phyloP scores from a whole-genome alignment of 92 coral and sea anemone species.

The Heliopora coerulea region DNA sequence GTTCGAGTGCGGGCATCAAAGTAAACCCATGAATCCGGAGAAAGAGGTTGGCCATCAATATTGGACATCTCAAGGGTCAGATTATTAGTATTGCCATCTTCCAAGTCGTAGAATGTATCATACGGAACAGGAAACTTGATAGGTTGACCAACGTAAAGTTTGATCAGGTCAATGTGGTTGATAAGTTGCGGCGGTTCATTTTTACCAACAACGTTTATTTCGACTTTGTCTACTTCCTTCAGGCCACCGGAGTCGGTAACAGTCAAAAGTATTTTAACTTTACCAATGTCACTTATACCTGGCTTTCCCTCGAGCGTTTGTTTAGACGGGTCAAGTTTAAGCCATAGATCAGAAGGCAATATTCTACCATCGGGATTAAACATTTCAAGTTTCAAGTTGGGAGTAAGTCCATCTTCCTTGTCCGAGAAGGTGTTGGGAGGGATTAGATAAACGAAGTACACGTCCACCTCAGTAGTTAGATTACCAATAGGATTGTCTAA shows the following conservation, averaged over 20 bases:
- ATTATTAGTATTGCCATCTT: constrained; percentile 62
- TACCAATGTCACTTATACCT: constrained; percentile 38
- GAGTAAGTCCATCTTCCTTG: constrained; percentile 71
- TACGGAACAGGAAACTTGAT: constrained; percentile 50
- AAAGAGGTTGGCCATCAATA: constrained; percentile 18
- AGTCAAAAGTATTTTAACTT: background rate
- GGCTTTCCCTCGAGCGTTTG: constrained; percentile 80
- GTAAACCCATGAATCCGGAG: constrained; percentile 56
- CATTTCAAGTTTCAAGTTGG: constrained; percentile 56
- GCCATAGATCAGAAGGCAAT: constrained; percentile 67
- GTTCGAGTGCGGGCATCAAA: constrained; percentile 49
- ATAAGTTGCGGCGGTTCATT: constrained; percentile 34
- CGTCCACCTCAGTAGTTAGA: constrained; percentile 54
- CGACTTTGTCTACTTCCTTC: background rate
- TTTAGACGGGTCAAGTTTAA: constrained; percentile 49
- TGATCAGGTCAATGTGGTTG: constrained; percentile 38
- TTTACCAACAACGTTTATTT: background rate
- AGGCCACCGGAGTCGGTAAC: constrained; percentile 4
- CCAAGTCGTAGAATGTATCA: constrained; percentile 58
- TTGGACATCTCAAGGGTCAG: constrained; percentile 46
- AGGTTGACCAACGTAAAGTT: constrained; percentile 57
- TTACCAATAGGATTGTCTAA: constrained; percentile 31
- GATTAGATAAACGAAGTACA: constrained; percentile 51
- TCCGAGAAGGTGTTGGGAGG: constrained; percentile 68
- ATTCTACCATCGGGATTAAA: constrained; percentile 43